Evolutionary conservation across 2,113 vertebrate species (phyloP).

Genomic region (Amblyopsis rosae): DNA sequence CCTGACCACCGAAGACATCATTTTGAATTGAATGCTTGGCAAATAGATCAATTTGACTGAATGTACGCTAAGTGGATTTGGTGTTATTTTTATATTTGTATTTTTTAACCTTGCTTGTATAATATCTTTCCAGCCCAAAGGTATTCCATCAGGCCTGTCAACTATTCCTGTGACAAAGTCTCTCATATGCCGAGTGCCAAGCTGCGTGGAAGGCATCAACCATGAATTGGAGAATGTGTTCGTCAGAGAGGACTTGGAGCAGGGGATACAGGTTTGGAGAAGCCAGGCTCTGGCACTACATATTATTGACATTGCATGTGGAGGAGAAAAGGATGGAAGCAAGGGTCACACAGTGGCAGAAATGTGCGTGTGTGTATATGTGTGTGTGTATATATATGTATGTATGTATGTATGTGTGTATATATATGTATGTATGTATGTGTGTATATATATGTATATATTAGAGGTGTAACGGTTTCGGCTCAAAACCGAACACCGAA

Average conservation of each 20-base stretch:
- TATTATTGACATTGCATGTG: not conserved
- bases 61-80: not conserved
- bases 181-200: conserved; percentile 85
- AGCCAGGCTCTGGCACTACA: not conserved
- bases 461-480: no score
- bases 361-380: no score
- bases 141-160: conserved; percentile 80
- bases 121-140: conserved; percentile 70
- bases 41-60: not conserved
- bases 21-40: no score
- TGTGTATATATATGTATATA: no score
- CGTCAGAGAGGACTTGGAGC: conserved; percentile 87
- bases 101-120: not conserved
- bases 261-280: conserved; percentile 66
- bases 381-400: no score
- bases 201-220: conserved; percentile 93
- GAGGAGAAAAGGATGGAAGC: no score
- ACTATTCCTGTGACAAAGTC: conserved; percentile 85
- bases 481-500: no score
- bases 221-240: conserved; percentile 95
- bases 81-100: not conserved
- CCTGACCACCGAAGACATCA: no score
- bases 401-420: no score
- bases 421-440: no score
- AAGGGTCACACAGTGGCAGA: no score